Conservation (phyloP, 1,140 invertebrate species). For the Argopecten irradians region DNA sequence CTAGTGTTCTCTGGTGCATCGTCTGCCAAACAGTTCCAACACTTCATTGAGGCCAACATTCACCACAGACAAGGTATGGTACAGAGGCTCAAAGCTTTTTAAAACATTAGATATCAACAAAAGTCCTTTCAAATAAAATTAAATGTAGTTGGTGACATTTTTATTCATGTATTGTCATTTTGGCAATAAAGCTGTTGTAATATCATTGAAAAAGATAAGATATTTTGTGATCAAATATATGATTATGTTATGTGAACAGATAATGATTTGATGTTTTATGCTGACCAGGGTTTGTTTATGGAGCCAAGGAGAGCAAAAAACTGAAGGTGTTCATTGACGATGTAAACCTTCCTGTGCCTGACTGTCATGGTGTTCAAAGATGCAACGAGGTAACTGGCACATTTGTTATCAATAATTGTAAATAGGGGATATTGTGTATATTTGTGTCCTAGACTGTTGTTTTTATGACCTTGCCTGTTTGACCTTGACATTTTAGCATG, state of each 20-base stretch:
- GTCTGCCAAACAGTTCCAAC: constrained; percentile 73
- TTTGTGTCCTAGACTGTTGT: not conserved
- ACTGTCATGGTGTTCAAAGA: constrained; percentile 69
- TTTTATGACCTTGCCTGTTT: not conserved
- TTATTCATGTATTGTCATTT: too few relatives aligned
- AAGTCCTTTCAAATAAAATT: too few relatives aligned
- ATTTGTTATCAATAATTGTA: too few relatives aligned
- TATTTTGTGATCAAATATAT: too few relatives aligned
- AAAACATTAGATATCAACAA: too few relatives aligned
- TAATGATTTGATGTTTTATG: constrained; percentile 11
- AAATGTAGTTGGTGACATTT: too few relatives aligned
- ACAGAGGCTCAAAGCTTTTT: too few relatives aligned
- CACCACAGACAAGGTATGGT: constrained; percentile 75
- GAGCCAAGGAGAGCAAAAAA: constrained; percentile 76
- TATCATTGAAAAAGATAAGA: too few relatives aligned
- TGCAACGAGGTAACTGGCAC: constrained; percentile 76
- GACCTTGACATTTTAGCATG: not conserved
- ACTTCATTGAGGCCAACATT: constrained; percentile 76
- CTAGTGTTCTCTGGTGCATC: constrained; percentile 75
- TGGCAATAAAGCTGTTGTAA: too few relatives aligned
- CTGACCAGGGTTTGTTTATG: constrained; percentile 75
- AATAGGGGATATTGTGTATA: not conserved
- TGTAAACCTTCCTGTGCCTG: constrained; percentile 72
- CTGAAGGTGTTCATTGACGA: constrained; percentile 77
- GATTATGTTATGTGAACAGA: not conserved